Percentiles rank a stretch among this genome's conserved stretches.
These are phyloP conservation scores for Puntigrus tetrazona DNA, from an alignment of 2,113 vertebrate genomes.

Conservation along the genomic window DNA sequence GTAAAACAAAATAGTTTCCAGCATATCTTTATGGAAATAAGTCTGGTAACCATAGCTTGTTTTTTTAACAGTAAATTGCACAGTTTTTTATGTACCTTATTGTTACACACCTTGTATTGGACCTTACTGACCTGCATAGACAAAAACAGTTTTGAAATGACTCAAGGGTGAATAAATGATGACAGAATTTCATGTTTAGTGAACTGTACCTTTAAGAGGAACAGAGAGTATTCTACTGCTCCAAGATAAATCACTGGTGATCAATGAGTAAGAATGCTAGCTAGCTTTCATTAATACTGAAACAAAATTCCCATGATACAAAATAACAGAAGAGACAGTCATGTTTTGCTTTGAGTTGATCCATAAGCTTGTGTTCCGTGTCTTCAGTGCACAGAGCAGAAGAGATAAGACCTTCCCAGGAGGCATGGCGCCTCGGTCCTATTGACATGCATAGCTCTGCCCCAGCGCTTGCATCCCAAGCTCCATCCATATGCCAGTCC, in stretches of 20 bases:
- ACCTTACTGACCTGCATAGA: not conserved
- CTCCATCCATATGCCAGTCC: slow-evolving; percentile 27
- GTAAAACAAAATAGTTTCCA: not conserved
- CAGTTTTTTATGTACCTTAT: too few relatives aligned
- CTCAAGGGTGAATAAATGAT: not conserved
- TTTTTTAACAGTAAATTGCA: not conserved
- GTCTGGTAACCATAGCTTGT: not conserved
- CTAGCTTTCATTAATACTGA: not conserved
- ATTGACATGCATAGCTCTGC: slow-evolving; percentile 44
- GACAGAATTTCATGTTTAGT: not conserved
- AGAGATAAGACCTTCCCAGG: slow-evolving; percentile 34
- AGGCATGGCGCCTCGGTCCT: slow-evolving; percentile 16
- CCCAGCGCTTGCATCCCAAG: slow-evolving; percentile 1
- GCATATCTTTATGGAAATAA: not conserved
- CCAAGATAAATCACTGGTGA: not conserved
- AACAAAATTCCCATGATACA: not conserved
- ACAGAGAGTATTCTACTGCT: not conserved
- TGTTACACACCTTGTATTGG: too few relatives aligned
- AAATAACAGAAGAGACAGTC: not conserved
- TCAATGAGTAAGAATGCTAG: not conserved
- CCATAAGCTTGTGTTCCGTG: not conserved
- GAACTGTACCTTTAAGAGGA: not conserved
- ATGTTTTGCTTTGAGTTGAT: not conserved
- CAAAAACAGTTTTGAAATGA: not conserved
- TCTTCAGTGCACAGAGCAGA: slow-evolving; percentile 14